These are phyloP conservation scores for Metridium senile DNA, from an alignment of 92 coral and sea anemone genomes.

Conservation along the genomic window DNA sequence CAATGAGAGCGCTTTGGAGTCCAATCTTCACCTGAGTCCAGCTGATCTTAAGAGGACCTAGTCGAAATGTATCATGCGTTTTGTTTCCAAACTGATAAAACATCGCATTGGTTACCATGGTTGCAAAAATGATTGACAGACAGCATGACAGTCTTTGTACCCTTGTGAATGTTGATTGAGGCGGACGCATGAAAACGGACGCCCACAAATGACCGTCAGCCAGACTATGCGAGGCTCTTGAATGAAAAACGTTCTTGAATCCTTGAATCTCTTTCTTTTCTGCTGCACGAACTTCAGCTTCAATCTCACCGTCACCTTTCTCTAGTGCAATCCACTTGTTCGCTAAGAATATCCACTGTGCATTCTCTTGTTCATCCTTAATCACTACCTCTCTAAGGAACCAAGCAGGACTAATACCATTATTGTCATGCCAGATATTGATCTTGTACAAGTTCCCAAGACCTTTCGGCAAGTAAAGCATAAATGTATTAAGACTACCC, in stretches of 20 bases:
- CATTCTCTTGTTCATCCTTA: conserved; percentile 44
- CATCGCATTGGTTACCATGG: conserved; percentile 95
- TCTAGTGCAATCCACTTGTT: conserved; percentile 89
- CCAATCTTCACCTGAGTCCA: conserved; percentile 87
- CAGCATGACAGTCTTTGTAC: conserved; percentile 83
- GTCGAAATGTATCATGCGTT: conserved; percentile 65
- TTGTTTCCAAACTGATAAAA: conserved; percentile 79
- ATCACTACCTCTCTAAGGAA: conserved; percentile 65
- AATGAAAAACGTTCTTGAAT: conserved; percentile 70
- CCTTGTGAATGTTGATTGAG: conserved; percentile 80
- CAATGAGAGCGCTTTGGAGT: conserved; percentile 81
- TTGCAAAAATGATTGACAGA: conserved; percentile 72
- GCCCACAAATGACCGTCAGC: conserved; percentile 88
- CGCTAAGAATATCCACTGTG: conserved; percentile 58
- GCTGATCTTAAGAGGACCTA: conserved; percentile 81
- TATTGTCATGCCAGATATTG: conserved; percentile 86
- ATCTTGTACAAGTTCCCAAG: conserved; percentile 64
- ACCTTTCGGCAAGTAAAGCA: conserved; percentile 56
- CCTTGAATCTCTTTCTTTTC: conserved; percentile 72
- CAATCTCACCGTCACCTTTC: conserved; percentile 70
- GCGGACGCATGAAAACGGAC: conserved; percentile 83
- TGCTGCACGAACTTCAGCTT: conserved; percentile 58
- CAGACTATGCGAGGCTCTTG: conserved; percentile 68
- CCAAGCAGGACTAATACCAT: conserved; percentile 80
- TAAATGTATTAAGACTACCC: conserved; percentile 81